Evolutionary conservation across 2,113 vertebrate genomes (phyloP).

Genomic region (Ondatra zibethicus): DNA sequence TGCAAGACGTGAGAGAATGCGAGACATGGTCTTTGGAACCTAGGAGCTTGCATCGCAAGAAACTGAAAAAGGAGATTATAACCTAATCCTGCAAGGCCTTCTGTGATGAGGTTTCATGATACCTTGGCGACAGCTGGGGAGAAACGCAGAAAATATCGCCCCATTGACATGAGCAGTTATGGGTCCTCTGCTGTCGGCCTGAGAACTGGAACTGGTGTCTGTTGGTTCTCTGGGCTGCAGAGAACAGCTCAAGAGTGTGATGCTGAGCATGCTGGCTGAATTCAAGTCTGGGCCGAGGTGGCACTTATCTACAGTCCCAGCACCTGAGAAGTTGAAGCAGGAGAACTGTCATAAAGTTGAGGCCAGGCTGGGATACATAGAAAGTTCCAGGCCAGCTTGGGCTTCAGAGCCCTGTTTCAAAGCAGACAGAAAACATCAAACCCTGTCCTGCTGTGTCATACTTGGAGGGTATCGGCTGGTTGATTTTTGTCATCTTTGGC

Average conservation of each 20-base stretch:
- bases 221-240: not conserved
- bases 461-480: not conserved
- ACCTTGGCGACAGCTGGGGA: not conserved
- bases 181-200: not conserved
- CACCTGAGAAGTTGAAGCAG: not conserved
- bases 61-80: conserved; percentile 48
- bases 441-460: not conserved
- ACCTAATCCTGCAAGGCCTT: not conserved
- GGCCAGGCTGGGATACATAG: not conserved
- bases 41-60: conserved; percentile 15
- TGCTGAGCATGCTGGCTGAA: not conserved
- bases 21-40: not conserved
- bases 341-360: not conserved
- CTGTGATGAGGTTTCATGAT: not conserved
- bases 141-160: not conserved
- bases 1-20: not conserved
- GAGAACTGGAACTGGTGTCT: not conserved
- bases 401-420: not conserved
- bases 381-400: not conserved
- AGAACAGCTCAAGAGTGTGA: too few species aligned
- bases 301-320: not conserved
- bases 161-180: not conserved
- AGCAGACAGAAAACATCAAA: not conserved
- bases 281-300: not conserved
- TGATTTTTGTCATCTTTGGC: not conserved